These are phyloP conservation scores for Ctena decussata DNA, from an alignment of 2,888 invertebrate species.

Conservation along the genomic window DNA sequence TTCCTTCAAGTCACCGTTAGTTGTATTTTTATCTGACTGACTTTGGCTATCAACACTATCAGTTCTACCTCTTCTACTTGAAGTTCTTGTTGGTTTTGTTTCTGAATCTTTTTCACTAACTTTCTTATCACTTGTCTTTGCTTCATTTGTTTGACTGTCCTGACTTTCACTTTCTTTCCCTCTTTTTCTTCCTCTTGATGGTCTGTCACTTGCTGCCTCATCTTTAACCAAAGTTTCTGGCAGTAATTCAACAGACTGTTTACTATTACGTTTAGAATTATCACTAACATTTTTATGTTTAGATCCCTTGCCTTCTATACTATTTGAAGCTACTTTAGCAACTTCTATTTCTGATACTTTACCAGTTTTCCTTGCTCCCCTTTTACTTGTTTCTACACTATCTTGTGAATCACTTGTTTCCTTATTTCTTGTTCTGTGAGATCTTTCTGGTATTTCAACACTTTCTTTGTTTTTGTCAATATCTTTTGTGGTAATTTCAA, in stretches of 20 bases:
- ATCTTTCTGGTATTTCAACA: not conserved
- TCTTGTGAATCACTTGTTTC: not conserved
- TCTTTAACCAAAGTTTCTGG: not conserved
- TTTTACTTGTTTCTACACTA: not conserved
- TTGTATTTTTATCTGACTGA: not conserved
- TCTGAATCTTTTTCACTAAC: not conserved
- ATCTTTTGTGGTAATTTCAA: no score
- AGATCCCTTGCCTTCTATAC: not conserved
- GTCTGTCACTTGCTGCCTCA: not conserved
- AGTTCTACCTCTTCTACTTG: not conserved
- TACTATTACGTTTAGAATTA: not conserved
- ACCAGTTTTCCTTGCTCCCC: not conserved
- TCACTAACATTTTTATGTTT: not conserved
- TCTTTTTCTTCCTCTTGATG: conserved; percentile 1
- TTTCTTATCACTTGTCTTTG: conserved; percentile 25
- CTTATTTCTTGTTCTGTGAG: not conserved
- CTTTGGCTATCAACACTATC: not conserved
- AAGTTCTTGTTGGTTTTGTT: not conserved
- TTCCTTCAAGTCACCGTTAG: not conserved
- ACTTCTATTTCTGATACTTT: not conserved
- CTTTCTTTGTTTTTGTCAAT: conserved; percentile 14
- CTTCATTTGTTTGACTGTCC: not conserved
- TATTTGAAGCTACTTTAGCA: not conserved
- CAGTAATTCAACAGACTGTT: not conserved
- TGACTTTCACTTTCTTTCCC: conserved; percentile 14